Percentiles rank a stretch among this genome's conserved stretches.
These are phyloP conservation scores for Arctopsyche grandis DNA, from an alignment of 1,140 invertebrate genomes.

Conservation along the genomic window DNA sequence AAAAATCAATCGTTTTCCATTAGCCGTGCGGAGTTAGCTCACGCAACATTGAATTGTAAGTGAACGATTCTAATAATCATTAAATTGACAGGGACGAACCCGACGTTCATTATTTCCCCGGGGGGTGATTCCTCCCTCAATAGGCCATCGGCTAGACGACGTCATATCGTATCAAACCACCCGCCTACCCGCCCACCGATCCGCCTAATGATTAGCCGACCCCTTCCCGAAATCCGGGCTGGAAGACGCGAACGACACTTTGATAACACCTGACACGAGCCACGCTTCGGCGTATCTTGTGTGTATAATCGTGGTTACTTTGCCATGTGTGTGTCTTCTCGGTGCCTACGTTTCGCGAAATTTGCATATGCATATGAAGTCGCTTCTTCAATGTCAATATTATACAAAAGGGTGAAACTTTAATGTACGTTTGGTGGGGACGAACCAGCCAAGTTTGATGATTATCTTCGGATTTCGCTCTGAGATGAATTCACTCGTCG, in stretches of 20 bases:
- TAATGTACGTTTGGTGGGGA: too few species aligned
- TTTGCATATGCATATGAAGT: background rate
- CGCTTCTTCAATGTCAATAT: background rate
- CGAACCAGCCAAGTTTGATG: too few species aligned
- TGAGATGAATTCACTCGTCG: too few species aligned
- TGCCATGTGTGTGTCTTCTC: background rate
- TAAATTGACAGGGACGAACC: background rate
- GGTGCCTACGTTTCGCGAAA: background rate
- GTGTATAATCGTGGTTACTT: background rate
- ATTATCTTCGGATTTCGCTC: too few species aligned
- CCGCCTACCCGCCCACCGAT: background rate
- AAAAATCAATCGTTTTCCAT: too few species aligned
- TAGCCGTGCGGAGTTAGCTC: too few species aligned
- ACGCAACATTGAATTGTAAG: background rate
- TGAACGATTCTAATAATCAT: conserved; percentile 1
- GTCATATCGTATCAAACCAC: background rate
- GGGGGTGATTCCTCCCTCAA: background rate
- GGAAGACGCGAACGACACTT: background rate
- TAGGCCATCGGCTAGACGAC: background rate
- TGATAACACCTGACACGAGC: background rate
- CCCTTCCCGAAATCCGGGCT: background rate
- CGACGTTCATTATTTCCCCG: background rate
- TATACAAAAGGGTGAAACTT: background rate
- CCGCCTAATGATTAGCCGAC: background rate
- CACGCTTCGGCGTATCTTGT: background rate